Conservation (phyloP, 1,140 invertebrate species). For the Halotydeus destructor region DNA sequence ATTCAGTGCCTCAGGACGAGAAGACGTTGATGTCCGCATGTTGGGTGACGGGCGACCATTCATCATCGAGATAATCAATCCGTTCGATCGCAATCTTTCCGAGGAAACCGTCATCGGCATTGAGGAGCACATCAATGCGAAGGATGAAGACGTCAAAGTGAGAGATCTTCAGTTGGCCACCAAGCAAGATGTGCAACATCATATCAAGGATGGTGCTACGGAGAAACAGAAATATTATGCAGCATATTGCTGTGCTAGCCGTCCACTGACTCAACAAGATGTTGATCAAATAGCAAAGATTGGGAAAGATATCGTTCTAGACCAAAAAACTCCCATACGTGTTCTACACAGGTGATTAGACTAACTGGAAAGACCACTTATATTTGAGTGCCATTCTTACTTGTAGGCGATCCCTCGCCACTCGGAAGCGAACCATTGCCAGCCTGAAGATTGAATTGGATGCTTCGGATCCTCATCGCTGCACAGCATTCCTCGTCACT, state of each 20-base stretch:
- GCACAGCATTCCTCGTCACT: slow-evolving; percentile 48
- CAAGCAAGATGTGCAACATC: slow-evolving; percentile 28
- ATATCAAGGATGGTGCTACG: slow-evolving; percentile 66
- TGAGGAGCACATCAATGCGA: slow-evolving; percentile 13
- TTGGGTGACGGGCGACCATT: slow-evolving; percentile 49
- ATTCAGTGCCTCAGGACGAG: slow-evolving; percentile 72
- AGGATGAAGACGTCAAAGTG: slow-evolving; percentile 32
- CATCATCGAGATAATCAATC: slow-evolving; percentile 54
- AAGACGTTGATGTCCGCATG: slow-evolving; percentile 68
- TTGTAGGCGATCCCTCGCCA: slow-evolving; percentile 39
- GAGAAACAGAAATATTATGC: slow-evolving; percentile 60
- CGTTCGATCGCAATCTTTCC: slow-evolving; percentile 27
- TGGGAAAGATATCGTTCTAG: slow-evolving; percentile 16
- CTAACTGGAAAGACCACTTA: background rate
- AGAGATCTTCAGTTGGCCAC: slow-evolving; percentile 39
- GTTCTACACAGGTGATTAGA: slow-evolving; percentile 41
- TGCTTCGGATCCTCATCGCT: slow-evolving; percentile 25
- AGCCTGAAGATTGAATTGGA: slow-evolving; percentile 30
- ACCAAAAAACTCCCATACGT: slow-evolving; percentile 31
- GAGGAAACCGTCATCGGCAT: slow-evolving; percentile 15
- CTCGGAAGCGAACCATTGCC: slow-evolving; percentile 38
- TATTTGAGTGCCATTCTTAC: slow-evolving; percentile 1
- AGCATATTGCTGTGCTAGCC: slow-evolving; percentile 43
- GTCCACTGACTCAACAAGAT: slow-evolving; percentile 25
- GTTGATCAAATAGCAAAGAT: slow-evolving; percentile 27